phyloP scores from a whole-genome alignment of 2,113 vertebrate species.

The Hyaena hyaena region DNA sequence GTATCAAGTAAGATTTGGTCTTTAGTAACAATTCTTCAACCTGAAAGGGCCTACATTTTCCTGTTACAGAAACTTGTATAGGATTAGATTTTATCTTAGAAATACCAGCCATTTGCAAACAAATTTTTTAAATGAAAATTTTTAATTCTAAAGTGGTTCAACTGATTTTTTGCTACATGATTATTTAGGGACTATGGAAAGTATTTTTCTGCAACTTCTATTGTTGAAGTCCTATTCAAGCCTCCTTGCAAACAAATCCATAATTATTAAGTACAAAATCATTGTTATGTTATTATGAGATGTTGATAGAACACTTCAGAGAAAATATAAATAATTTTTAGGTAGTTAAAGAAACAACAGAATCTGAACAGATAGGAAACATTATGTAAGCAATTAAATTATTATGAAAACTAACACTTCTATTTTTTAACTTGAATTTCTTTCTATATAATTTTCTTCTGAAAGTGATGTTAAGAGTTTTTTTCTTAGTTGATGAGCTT shows the following conservation, averaged over 20 bases:
- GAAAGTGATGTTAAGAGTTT: slow-evolving; percentile 11
- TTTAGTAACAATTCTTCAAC: neutral
- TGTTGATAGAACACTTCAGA: neutral
- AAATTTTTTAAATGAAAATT: neutral
- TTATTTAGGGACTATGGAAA: neutral
- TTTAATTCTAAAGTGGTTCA: neutral
- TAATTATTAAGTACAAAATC: neutral
- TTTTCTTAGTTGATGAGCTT: neutral
- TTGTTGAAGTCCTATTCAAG: neutral
- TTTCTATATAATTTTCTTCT: neutral
- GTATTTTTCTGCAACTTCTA: neutral
- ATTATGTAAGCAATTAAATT: neutral
- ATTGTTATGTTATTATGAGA: neutral
- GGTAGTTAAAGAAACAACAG: neutral
- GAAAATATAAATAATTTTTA: neutral
- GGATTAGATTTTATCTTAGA: neutral
- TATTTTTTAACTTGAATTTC: neutral
- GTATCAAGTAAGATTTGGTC: neutral
- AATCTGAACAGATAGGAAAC: neutral
- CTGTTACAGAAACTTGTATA: neutral
- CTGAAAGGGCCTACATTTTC: neutral
- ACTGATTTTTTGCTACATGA: neutral
- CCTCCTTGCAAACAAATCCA: neutral
- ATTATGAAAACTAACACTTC: neutral
- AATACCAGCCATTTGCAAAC: neutral